phyloP scores from a whole-genome alignment of 2,888 invertebrate species.

The Suillia variegata region DNA sequence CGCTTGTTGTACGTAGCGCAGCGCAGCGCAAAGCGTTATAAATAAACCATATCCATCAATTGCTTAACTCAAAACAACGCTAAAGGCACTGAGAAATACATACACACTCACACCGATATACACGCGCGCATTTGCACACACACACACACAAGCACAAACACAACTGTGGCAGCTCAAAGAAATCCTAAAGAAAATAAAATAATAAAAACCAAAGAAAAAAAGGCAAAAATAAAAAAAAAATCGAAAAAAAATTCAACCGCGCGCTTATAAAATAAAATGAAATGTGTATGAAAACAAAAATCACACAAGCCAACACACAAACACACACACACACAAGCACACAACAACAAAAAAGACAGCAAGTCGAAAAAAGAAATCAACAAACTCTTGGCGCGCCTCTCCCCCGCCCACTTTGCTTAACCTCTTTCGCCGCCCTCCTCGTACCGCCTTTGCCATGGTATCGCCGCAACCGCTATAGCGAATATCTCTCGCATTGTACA shows the following conservation, averaged over 20 bases:
- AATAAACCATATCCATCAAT: conserved; percentile 59
- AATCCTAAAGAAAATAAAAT: conserved; percentile 13
- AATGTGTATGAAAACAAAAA: conserved; percentile 41
- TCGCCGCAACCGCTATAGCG: conserved; percentile 10
- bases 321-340: conserved; percentile 3
- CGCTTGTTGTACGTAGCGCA: background rate
- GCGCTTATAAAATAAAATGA: conserved; percentile 42
- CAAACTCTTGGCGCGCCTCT: background rate
- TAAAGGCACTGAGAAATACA: conserved; percentile 9
- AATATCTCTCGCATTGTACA: background rate
- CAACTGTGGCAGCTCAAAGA: background rate
- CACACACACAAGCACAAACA: conserved; percentile 30
- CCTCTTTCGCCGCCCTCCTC: too few species aligned
- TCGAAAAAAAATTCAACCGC: too few species aligned
- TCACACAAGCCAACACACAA: conserved; percentile 23
- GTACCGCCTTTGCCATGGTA: background rate
- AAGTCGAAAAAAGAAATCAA: conserved; percentile 23
- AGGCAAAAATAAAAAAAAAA: conserved; percentile 36
- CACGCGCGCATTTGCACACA: conserved; percentile 7
- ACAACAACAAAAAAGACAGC: conserved; percentile 11
- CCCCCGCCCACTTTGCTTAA: background rate
- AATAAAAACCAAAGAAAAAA: conserved; percentile 18
- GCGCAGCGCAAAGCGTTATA: conserved; percentile 43
- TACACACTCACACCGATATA: conserved; percentile 1
- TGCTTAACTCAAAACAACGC: conserved; percentile 50